phyloP scores from a whole-genome alignment of 2,888 invertebrate genomes.

The Eupsilia transversa region DNA sequence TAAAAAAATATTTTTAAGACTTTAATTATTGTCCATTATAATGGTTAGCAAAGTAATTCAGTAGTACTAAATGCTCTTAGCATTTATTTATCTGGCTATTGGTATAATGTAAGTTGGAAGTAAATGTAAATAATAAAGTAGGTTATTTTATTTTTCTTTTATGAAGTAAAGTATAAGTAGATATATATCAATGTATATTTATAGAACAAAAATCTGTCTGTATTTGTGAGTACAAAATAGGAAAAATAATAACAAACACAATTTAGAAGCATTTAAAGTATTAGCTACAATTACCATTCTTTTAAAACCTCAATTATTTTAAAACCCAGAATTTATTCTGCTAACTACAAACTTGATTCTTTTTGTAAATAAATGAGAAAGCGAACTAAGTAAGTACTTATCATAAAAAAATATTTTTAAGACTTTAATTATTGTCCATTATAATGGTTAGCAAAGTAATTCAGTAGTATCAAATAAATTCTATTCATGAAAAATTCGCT shows the following conservation, averaged over 20 bases:
- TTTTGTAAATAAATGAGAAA: constrained; percentile 6
- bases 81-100: too few species aligned
- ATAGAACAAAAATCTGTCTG: neutral
- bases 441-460: constrained; percentile 1
- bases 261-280: neutral
- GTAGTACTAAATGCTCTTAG: too few species aligned
- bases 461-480: neutral
- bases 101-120: too few species aligned
- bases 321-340: neutral
- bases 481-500: neutral
- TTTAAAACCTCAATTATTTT: neutral
- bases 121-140: too few species aligned
- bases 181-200: neutral
- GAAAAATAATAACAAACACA: neutral
- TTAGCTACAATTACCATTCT: neutral
- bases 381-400: constrained; percentile 8
- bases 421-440: constrained; percentile 2
- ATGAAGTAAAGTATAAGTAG: neutral
- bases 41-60: neutral
- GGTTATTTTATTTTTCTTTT: too few species aligned
- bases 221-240: neutral
- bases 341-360: neutral
- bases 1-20: neutral
- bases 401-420: neutral
- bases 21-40: constrained; percentile 3